Evolutionary conservation across 2,797 vertebrate genomes (phyloP).

Genomic region (Hephaestus fuliginosus): DNA sequence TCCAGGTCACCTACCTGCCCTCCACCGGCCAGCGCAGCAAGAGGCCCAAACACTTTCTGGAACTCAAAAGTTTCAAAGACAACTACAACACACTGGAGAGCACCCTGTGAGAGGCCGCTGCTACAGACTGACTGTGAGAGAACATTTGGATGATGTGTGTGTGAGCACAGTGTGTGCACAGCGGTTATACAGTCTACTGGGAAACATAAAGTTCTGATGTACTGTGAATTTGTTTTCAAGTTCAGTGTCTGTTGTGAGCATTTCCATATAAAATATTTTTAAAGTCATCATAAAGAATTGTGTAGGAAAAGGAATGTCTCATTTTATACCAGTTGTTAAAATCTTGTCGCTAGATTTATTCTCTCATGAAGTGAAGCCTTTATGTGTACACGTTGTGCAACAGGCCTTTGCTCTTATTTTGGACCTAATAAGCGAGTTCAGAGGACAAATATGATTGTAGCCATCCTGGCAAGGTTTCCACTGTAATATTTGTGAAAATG

Average conservation of each 20-base stretch:
- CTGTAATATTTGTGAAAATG: constrained; percentile 39
- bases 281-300: background rate
- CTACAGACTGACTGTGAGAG: background rate
- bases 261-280: background rate
- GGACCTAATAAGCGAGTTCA: constrained; percentile 34
- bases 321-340: constrained; percentile 1
- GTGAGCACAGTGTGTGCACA: too few species aligned
- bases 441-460: constrained; percentile 60
- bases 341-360: background rate
- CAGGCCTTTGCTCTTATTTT: constrained; percentile 36
- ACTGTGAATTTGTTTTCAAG: background rate
- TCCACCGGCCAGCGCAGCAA: constrained; percentile 96
- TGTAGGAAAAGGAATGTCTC: background rate
- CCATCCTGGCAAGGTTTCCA: constrained; percentile 25
- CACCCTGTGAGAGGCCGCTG: constrained; percentile 86
- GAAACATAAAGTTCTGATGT: background rate
- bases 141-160: background rate
- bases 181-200: background rate
- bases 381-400: background rate
- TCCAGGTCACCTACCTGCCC: constrained; percentile 98
- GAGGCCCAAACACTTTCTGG: constrained; percentile 97
- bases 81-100: constrained; percentile 99
- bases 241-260: background rate
- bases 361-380: background rate
- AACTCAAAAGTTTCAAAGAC: constrained; percentile 99